Percentiles rank a stretch among this genome's conserved stretches.
These are phyloP conservation scores for Pocillopora damicornis DNA, from an alignment of 64 coral and sea anemone species.

Conservation along the genomic window DNA sequence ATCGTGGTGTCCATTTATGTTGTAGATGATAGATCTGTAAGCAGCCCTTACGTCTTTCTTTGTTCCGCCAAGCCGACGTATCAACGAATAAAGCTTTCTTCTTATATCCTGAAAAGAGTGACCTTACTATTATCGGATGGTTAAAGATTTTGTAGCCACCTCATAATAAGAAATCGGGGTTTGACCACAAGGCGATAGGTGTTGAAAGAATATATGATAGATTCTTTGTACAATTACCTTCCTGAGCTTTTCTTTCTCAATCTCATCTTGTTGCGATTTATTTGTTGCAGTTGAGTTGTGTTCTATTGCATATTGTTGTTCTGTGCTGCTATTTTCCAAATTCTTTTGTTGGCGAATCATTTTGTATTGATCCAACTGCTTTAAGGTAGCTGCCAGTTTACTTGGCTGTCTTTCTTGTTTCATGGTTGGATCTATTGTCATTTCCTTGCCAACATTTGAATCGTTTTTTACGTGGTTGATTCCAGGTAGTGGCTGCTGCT, in stretches of 20 bases:
- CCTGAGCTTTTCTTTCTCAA: slow-evolving; percentile 16
- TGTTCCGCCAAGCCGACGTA: slow-evolving; percentile 28
- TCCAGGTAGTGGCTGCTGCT: neutral
- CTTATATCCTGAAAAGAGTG: slow-evolving; percentile 32
- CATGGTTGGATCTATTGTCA: neutral
- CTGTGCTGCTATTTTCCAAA: neutral
- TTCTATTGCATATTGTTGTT: neutral
- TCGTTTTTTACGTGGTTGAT: neutral
- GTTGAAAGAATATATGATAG: neutral
- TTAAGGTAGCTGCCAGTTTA: neutral
- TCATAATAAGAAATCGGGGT: too few species aligned
- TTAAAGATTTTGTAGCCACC: too few species aligned
- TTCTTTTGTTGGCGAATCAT: neutral
- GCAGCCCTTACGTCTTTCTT: slow-evolving; percentile 29
- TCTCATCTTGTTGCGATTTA: neutral
- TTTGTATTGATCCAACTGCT: slow-evolving; percentile 10
- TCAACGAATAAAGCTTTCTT: slow-evolving; percentile 44
- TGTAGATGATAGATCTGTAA: slow-evolving; percentile 57
- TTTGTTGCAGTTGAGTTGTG: too few species aligned
- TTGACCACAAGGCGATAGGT: too few species aligned
- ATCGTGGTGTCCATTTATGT: slow-evolving; percentile 48
- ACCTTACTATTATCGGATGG: too few species aligned
- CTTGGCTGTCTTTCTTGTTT: neutral
- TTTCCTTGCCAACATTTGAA: neutral
- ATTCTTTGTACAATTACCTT: neutral